These are phyloP conservation scores for Strix aluco DNA, from an alignment of 2,113 vertebrate species.

Conservation along the genomic window DNA sequence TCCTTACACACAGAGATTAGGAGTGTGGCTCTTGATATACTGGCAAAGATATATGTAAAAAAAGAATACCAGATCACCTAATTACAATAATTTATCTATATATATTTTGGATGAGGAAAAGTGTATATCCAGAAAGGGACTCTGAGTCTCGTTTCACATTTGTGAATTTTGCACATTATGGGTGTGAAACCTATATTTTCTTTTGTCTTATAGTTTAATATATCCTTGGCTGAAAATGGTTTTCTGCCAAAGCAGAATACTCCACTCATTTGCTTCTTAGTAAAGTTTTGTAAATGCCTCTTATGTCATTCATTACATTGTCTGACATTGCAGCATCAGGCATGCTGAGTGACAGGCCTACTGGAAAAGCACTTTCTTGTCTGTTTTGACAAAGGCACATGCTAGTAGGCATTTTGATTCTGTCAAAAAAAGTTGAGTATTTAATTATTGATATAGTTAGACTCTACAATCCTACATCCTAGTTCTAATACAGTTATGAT, in stretches of 20 bases:
- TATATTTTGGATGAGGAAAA: neutral
- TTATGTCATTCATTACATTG: neutral
- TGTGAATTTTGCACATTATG: neutral
- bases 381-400: slow-evolving; percentile 16
- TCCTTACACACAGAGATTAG: neutral
- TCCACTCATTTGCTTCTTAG: neutral
- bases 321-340: neutral
- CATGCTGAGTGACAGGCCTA: neutral
- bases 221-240: neutral
- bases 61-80: neutral
- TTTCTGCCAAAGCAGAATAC: neutral
- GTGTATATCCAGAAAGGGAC: neutral
- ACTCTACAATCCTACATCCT: neutral
- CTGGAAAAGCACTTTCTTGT: neutral
- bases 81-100: neutral
- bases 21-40: neutral
- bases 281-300: neutral
- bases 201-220: neutral
- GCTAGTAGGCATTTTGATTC: neutral
- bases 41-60: neutral
- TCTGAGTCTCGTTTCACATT: neutral
- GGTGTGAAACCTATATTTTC: neutral
- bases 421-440: neutral
- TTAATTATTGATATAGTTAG: slow-evolving; percentile 30
- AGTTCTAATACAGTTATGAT: neutral